Conservation (phyloP, 1,140 invertebrate genomes). For the Eumaeus atala region DNA sequence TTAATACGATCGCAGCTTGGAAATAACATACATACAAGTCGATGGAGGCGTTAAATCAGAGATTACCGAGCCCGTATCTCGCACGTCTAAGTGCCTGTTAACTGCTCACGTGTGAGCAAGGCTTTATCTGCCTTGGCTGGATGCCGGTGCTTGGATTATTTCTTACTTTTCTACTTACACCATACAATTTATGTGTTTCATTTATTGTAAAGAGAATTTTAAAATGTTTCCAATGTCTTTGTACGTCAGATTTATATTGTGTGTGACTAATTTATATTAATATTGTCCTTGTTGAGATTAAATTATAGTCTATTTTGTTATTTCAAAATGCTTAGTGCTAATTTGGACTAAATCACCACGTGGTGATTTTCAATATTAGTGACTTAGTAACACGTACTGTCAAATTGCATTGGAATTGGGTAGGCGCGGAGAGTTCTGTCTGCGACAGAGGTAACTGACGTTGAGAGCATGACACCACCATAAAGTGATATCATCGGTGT, state of each 20-base stretch:
- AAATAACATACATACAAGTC: conserved; percentile 14
- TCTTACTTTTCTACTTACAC: conserved; percentile 18
- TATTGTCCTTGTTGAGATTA: background rate
- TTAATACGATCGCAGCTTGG: background rate
- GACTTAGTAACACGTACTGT: too few relatives aligned
- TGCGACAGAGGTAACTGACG: too few relatives aligned
- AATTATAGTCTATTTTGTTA: background rate
- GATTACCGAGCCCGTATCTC: conserved; percentile 20
- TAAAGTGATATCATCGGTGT: too few relatives aligned
- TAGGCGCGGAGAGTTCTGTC: too few relatives aligned
- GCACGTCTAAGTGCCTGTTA: conserved; percentile 24
- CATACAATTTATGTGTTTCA: conserved; percentile 17
- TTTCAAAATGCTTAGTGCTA: too few relatives aligned
- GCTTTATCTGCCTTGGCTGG: conserved; percentile 24
- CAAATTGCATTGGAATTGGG: too few relatives aligned
- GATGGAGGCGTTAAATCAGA: conserved; percentile 21
- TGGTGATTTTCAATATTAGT: too few relatives aligned
- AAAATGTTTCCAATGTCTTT: conserved; percentile 10
- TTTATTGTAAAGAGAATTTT: conserved; percentile 10
- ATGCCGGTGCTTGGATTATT: conserved; percentile 24
- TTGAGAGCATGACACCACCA: too few relatives aligned
- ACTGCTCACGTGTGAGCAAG: conserved; percentile 26
- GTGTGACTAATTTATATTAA: background rate
- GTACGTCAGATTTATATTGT: conserved; percentile 5
- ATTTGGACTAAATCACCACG: too few relatives aligned